Conservation (phyloP, 2,888 invertebrate genomes). For the Anodontia alba region DNA sequence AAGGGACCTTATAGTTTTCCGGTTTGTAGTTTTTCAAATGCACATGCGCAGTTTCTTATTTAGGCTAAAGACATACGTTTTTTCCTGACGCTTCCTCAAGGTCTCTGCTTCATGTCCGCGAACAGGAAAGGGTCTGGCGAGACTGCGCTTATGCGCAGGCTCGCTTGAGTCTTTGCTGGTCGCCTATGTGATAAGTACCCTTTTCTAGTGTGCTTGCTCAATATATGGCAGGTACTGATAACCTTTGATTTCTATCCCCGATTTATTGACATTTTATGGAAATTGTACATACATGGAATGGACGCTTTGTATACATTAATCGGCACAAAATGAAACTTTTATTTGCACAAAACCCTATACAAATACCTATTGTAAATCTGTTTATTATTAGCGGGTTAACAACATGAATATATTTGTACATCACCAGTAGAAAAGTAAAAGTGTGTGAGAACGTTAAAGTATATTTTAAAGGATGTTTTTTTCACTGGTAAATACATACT, state of each 20-base stretch:
- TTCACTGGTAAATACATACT: no score
- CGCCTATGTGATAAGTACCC: no score
- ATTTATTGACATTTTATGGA: slow-evolving; percentile 34
- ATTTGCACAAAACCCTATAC: neutral
- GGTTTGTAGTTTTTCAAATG: no score
- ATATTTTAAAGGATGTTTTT: neutral
- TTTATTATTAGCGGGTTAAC: neutral
- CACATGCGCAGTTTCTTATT: no score
- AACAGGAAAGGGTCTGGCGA: no score
- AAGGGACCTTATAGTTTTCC: no score
- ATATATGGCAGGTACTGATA: slow-evolving; percentile 29
- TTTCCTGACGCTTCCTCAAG: no score
- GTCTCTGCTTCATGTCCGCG: no score
- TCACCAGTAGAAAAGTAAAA: neutral
- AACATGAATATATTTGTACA: neutral
- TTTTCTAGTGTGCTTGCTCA: no score
- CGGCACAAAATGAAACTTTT: slow-evolving; percentile 8
- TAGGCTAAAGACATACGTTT: no score
- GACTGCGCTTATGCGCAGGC: no score
- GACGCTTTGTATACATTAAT: neutral
- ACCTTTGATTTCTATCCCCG: slow-evolving; percentile 22
- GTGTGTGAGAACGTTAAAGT: neutral
- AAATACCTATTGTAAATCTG: neutral
- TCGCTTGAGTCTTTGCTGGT: no score
- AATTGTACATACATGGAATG: neutral